Evolutionary conservation across 23 tunicate species (phyloP).

Genomic region (Ascidia mentula): DNA sequence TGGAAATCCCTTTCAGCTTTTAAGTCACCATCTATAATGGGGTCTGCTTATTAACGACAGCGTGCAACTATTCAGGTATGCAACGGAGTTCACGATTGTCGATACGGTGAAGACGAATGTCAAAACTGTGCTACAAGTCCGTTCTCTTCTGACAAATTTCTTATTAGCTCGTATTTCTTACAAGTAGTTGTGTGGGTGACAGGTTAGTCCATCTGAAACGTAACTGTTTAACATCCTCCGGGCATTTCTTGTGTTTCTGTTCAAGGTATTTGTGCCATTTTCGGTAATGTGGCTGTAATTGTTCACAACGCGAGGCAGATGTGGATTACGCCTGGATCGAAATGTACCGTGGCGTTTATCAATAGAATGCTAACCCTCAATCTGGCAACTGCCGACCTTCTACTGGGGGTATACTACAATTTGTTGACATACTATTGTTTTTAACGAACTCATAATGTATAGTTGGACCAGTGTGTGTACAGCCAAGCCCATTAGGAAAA

Average conservation of each 20-base stretch:
- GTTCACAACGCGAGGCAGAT: conserved; percentile 18
- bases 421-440: too few species aligned
- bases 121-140: conserved; percentile 72
- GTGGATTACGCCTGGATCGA: neutral
- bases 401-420: conserved; percentile 63
- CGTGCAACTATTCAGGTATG: too few species aligned
- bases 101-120: conserved; percentile 76
- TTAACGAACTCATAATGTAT: too few species aligned
- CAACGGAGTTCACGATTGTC: conserved; percentile 63
- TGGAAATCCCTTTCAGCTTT: too few species aligned
- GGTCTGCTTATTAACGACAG: too few species aligned
- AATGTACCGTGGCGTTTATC: conserved; percentile 2
- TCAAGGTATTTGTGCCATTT: conserved; percentile 33
- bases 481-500: too few species aligned
- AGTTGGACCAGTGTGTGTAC: too few species aligned
- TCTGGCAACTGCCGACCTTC: conserved; percentile 62
- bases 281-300: conserved; percentile 50
- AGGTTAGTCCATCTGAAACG: conserved; percentile 24
- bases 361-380: conserved; percentile 51
- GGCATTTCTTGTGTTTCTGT: neutral
- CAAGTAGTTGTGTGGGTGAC: conserved; percentile 63
- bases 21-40: too few species aligned
- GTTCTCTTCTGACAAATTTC: conserved; percentile 65
- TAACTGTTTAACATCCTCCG: neutral
- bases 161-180: conserved; percentile 50